Conservation (phyloP, 1,140 invertebrate genomes). For the Bathynomus jamesi region DNA sequence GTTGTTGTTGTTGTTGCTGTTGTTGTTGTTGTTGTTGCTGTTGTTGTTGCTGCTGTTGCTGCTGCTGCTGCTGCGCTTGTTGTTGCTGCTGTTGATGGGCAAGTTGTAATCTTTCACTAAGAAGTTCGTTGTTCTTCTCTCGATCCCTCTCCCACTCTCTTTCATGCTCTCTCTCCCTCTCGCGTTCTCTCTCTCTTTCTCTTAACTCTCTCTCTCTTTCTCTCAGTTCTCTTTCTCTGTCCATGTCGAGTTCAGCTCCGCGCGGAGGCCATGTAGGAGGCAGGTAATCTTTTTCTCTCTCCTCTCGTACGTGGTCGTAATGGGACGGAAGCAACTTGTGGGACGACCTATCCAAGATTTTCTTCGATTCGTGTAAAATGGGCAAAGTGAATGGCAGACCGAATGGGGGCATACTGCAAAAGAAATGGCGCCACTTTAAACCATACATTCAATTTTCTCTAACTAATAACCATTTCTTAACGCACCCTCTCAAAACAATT, state of each 20-base stretch:
- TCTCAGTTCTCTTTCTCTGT: constrained; percentile 27
- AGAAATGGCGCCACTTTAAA: too few species aligned
- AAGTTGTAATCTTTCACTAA: not conserved
- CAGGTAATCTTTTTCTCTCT: constrained; percentile 25
- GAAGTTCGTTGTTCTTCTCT: constrained; percentile 11
- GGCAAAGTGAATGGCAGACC: constrained; percentile 34
- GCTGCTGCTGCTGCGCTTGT: not conserved
- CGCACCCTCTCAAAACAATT: too few species aligned
- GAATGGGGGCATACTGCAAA: constrained; percentile 27
- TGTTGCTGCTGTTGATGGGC: not conserved
- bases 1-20: too few species aligned
- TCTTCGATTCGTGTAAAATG: constrained; percentile 32
- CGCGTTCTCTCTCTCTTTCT: constrained; percentile 19
- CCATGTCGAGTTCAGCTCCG: constrained; percentile 25
- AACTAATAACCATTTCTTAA: too few species aligned
- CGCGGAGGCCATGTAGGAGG: constrained; percentile 28
- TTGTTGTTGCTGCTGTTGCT: not conserved
- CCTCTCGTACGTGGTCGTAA: constrained; percentile 25
- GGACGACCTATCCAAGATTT: constrained; percentile 29
- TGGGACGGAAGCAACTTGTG: constrained; percentile 28
- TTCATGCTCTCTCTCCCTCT: constrained; percentile 14
- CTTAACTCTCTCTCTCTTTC: constrained; percentile 27
- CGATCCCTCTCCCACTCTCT: constrained; percentile 12
- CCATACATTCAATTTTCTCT: too few species aligned
- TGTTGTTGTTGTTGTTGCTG: too few species aligned